Evolutionary conservation across 2,888 invertebrate genomes (phyloP).

Genomic region (Heliconius ismenius): DNA sequence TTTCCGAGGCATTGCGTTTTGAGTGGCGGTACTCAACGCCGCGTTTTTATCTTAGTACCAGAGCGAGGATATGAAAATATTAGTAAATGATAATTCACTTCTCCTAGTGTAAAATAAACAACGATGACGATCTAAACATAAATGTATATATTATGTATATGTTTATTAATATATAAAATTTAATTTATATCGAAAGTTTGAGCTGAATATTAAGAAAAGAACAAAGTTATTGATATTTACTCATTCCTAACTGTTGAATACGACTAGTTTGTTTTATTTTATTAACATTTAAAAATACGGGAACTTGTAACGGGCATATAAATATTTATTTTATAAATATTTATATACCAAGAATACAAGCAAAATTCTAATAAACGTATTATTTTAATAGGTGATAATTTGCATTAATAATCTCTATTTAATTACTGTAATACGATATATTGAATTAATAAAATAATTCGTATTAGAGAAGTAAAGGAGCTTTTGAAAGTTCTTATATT

Average conservation of each 20-base stretch:
- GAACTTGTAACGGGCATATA: not conserved
- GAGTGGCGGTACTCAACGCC: no score
- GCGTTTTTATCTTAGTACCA: no score
- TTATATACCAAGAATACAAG: not conserved
- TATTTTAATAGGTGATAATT: not conserved
- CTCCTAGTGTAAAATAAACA: no score
- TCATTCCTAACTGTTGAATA: not conserved
- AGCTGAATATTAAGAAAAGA: not conserved
- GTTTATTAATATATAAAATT: no score
- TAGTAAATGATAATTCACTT: no score
- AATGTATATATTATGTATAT: no score
- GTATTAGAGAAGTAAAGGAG: conserved; percentile 49
- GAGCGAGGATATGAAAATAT: no score
- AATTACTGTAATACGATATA: not conserved
- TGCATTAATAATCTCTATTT: not conserved
- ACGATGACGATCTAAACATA: no score
- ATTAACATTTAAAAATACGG: not conserved
- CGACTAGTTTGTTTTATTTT: not conserved
- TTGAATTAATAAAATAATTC: not conserved
- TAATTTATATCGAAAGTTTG: no score
- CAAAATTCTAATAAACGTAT: not conserved
- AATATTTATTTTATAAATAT: not conserved
- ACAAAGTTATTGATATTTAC: not conserved
- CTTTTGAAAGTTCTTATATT: conserved; percentile 4
- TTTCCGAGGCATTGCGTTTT: no score